Conservation (phyloP, 2,113 vertebrate genomes). For the Catagonus wagneri region DNA sequence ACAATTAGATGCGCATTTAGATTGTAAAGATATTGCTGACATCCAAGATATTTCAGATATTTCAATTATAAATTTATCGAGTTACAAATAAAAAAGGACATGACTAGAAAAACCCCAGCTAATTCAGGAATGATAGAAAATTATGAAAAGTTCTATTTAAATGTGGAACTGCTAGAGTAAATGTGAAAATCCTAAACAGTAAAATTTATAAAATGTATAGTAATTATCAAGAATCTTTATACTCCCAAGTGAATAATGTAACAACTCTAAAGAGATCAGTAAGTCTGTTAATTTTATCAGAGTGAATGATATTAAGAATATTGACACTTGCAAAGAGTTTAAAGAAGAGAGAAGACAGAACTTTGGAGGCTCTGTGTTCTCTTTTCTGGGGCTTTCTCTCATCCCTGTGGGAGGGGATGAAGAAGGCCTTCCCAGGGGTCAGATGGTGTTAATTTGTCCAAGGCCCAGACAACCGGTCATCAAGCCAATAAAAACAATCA, state of each 20-base stretch:
- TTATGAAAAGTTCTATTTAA: slow-evolving; percentile 63
- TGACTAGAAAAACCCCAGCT: not conserved
- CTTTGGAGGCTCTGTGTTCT: fast-evolving
- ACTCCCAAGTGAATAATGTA: not conserved
- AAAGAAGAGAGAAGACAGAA: not conserved
- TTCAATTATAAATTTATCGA: not conserved
- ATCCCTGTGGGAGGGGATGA: no score
- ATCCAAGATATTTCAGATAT: not conserved
- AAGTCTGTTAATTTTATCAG: slow-evolving; percentile 50
- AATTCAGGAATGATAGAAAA: slow-evolving; percentile 36
- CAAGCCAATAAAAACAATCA: not conserved
- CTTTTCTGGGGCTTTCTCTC: no score
- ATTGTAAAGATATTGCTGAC: not conserved
- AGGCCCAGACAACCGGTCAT: not conserved
- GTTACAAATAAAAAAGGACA: not conserved
- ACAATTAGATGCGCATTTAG: not conserved
- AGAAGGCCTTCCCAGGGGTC: not conserved
- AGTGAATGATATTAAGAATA: slow-evolving; percentile 46
- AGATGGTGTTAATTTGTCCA: not conserved
- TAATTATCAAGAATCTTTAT: slow-evolving; percentile 57
- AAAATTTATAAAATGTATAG: slow-evolving; percentile 53
- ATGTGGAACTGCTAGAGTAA: slow-evolving; percentile 71
- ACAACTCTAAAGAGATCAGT: slow-evolving; percentile 67
- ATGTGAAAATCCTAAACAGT: slow-evolving; percentile 34
- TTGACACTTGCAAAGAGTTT: not conserved